phyloP scores from a whole-genome alignment of 1,140 invertebrate species.

The Stegodyphus dumicola region DNA sequence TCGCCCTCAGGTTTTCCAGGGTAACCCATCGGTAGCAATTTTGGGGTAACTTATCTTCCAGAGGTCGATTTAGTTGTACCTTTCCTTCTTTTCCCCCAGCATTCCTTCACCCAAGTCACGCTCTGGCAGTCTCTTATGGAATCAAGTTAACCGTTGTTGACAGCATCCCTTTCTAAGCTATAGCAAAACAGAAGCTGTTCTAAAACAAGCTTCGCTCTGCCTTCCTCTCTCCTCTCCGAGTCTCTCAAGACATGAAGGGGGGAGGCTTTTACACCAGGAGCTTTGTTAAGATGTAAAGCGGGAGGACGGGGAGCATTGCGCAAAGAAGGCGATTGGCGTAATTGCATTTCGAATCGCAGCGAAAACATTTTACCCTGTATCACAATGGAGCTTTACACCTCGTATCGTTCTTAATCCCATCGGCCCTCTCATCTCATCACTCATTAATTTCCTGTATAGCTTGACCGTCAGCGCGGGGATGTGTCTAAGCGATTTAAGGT shows the following conservation, averaged over 20 bases:
- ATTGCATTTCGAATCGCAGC: slow-evolving; percentile 45
- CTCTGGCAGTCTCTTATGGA: slow-evolving; percentile 8
- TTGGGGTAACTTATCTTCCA: slow-evolving; percentile 7
- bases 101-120: slow-evolving; percentile 10
- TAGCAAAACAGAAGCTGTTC: slow-evolving; percentile 11
- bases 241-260: neutral
- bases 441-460: slow-evolving; percentile 45
- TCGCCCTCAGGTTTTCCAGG: neutral
- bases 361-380: slow-evolving; percentile 43
- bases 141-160: slow-evolving; percentile 45
- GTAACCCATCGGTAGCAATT: slow-evolving; percentile 38
- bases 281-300: slow-evolving; percentile 34
- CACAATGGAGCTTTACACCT: slow-evolving; percentile 36
- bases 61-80: neutral
- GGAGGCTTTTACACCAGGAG: neutral
- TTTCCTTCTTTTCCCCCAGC: slow-evolving; percentile 6
- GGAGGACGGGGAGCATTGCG: neutral
- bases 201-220: slow-evolving; percentile 9
- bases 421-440: slow-evolving; percentile 32
- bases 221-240: no score
- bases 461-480: slow-evolving; percentile 23
- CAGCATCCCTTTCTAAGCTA: slow-evolving; percentile 16
- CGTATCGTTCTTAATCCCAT: slow-evolving; percentile 16
- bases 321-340: slow-evolving; percentile 10
- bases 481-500: slow-evolving; percentile 47